A percentile compares a stretch with the other conserved stretches of the same genome.
These are phyloP conservation scores for Petrocephalus microphthalmus DNA, from an alignment of 2,113 vertebrate genomes.

Conservation along the genomic window DNA sequence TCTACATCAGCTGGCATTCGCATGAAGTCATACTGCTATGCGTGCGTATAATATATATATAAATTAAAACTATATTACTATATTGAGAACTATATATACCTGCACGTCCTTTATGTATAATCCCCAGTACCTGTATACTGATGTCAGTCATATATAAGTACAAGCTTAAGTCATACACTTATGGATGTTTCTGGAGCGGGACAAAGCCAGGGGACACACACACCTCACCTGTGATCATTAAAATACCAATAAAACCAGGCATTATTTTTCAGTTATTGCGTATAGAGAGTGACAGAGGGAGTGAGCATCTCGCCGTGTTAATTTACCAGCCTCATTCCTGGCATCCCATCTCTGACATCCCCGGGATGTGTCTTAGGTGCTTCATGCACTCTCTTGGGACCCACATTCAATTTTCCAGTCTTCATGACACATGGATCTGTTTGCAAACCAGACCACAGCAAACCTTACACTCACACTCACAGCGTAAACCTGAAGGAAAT, in stretches of 20 bases:
- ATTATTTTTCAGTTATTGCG: background rate
- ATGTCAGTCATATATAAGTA: background rate
- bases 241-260: background rate
- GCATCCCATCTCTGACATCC: background rate
- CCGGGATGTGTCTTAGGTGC: background rate
- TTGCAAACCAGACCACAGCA: background rate
- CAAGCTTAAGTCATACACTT: background rate
- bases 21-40: background rate
- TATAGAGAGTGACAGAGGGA: background rate
- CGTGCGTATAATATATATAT: no score
- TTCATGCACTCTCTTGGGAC: background rate
- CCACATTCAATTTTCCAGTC: background rate
- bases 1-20: background rate
- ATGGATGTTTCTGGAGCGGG: background rate
- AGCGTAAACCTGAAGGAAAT: background rate
- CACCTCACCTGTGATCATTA: background rate
- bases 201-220: background rate
- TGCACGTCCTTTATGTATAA: background rate
- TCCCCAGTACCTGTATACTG: background rate
- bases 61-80: background rate
- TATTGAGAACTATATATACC: background rate
- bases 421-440: background rate
- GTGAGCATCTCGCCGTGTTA: background rate
- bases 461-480: background rate
- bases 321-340: background rate